These are phyloP conservation scores for Apocrypta bakeri DNA, from an alignment of 1,140 invertebrate genomes.

Conservation along the genomic window DNA sequence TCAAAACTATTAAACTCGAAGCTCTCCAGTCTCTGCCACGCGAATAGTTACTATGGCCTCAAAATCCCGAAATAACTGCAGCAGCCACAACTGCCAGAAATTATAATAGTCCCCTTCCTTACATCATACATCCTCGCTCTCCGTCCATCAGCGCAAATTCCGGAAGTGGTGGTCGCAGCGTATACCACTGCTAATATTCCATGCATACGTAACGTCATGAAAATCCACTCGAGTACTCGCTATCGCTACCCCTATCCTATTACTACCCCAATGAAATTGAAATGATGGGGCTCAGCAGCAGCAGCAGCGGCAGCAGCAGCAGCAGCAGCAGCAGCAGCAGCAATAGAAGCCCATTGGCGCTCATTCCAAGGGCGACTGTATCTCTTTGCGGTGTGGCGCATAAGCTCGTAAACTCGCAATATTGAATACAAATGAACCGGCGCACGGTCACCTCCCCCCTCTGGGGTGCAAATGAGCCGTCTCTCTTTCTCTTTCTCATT, in stretches of 20 bases:
- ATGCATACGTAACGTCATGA: slow-evolving; percentile 71
- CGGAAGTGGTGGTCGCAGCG: neutral
- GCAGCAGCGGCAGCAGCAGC: neutral
- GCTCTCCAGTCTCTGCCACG: neutral
- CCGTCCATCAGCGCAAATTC: neutral
- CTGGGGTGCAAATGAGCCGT: slow-evolving; percentile 70
- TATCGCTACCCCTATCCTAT: slow-evolving; percentile 41
- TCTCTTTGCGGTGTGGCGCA: slow-evolving; percentile 61
- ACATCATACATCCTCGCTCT: neutral
- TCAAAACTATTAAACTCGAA: neutral
- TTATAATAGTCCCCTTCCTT: neutral
- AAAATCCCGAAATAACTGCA: neutral
- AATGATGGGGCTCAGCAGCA: slow-evolving; percentile 57
- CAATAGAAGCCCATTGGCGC: slow-evolving; percentile 32
- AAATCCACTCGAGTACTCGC: slow-evolving; percentile 68
- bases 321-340: neutral
- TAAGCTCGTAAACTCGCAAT: slow-evolving; percentile 75
- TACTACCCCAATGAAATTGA: slow-evolving; percentile 66
- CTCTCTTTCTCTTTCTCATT: neutral
- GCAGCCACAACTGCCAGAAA: neutral
- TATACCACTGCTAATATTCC: slow-evolving; percentile 58
- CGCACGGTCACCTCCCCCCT: slow-evolving; percentile 54
- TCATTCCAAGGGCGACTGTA: slow-evolving; percentile 57
- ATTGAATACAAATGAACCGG: slow-evolving; percentile 73
- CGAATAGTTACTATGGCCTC: neutral